phyloP scores from a whole-genome alignment of 2,888 invertebrate genomes.

The Ctenicera cuprea region DNA sequence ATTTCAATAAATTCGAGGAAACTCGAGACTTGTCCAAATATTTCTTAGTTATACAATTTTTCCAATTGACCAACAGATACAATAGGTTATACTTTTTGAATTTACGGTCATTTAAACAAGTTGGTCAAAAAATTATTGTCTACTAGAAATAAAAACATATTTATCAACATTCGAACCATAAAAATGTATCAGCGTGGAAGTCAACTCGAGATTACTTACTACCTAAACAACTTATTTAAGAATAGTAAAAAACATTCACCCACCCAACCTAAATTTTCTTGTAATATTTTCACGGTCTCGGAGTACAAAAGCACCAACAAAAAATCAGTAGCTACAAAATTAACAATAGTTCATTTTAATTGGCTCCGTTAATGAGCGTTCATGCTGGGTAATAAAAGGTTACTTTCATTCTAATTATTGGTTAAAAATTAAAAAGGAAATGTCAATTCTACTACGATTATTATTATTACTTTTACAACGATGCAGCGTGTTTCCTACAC shows the following conservation, averaged over 20 bases:
- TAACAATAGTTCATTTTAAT: slow-evolving; percentile 17
- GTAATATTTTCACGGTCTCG: not conserved
- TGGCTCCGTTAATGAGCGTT: not conserved
- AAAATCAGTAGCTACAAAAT: not conserved
- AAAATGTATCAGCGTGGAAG: no score
- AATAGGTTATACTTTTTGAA: no score
- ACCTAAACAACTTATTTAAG: no score
- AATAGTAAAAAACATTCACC: not conserved
- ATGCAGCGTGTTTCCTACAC: slow-evolving; percentile 9
- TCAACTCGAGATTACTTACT: no score
- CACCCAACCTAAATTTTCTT: not conserved
- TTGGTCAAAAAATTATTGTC: no score
- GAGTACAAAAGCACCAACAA: not conserved
- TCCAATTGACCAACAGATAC: no score
- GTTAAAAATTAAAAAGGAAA: slow-evolving; percentile 17
- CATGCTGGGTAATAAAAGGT: not conserved
- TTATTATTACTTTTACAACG: not conserved
- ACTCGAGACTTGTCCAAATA: no score
- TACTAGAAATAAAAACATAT: no score
- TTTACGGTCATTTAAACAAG: no score
- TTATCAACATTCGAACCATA: no score
- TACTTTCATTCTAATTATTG: slow-evolving; percentile 2
- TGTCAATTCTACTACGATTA: slow-evolving; percentile 6
- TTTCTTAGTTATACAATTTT: no score
- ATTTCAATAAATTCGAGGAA: no score